phyloP scores from a whole-genome alignment of 2,888 invertebrate species.

The Fragum whitleyi region DNA sequence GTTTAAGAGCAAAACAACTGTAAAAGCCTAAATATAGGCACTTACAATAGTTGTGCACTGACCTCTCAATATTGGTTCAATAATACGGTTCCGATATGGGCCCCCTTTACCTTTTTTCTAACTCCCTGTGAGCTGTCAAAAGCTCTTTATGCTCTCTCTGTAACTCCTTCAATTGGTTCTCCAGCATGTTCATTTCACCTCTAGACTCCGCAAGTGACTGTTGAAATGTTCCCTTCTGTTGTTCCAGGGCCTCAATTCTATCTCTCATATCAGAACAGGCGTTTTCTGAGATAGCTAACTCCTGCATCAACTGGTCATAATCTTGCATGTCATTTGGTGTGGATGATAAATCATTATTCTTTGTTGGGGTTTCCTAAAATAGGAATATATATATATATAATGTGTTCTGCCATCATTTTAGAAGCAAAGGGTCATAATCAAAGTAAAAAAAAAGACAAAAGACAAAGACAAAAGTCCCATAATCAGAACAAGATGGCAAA shows the following conservation, averaged over 20 bases:
- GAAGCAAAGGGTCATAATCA: too few relatives aligned
- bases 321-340: slow-evolving; percentile 65
- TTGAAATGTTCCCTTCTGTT: slow-evolving; percentile 72
- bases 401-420: too few relatives aligned
- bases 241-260: slow-evolving; percentile 73
- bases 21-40: too few relatives aligned
- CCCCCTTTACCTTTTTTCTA: slow-evolving; percentile 76
- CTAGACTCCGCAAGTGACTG: slow-evolving; percentile 74
- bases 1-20: too few relatives aligned
- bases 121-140: slow-evolving; percentile 62
- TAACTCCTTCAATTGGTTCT: slow-evolving; percentile 68
- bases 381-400: slow-evolving; percentile 4
- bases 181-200: slow-evolving; percentile 73
- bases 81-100: too few relatives aligned
- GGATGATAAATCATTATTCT: slow-evolving; percentile 43
- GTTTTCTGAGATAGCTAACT: slow-evolving; percentile 70
- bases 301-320: slow-evolving; percentile 67
- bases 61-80: too few relatives aligned
- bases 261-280: slow-evolving; percentile 69
- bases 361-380: slow-evolving; percentile 67
- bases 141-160: slow-evolving; percentile 68
- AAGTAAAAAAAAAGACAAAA: too few relatives aligned
- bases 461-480: too few relatives aligned
- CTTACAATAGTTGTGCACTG: too few relatives aligned
- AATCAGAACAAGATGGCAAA: too few relatives aligned